Evolutionary conservation across 2,113 vertebrate genomes (phyloP).

Genomic region (Pelobates fuscus): DNA sequence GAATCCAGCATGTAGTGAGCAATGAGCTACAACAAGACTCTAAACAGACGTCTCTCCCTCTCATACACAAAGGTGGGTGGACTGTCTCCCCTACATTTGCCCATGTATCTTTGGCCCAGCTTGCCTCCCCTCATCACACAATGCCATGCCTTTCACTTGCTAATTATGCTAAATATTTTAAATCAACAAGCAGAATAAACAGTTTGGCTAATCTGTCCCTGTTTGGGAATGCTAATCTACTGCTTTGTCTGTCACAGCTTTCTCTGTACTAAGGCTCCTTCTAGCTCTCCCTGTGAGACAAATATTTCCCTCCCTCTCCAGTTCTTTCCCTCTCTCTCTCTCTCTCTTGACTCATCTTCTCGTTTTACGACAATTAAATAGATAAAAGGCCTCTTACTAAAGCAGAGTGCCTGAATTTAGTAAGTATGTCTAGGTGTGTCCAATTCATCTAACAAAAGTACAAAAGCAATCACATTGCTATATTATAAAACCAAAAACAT

Average conservation of each 20-base stretch:
- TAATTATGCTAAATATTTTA: conserved; percentile 80
- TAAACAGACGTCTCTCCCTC: background rate
- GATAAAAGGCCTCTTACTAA: too few species aligned
- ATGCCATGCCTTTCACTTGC: conserved; percentile 70
- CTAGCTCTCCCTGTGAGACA: background rate
- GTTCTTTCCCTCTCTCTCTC: background rate
- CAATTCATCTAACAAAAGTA: too few species aligned
- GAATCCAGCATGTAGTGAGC: background rate
- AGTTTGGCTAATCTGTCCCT: conserved; percentile 58
- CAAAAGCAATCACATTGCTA: too few species aligned
- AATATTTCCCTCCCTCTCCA: conserved; percentile 3
- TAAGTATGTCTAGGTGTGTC: too few species aligned
- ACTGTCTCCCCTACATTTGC: conserved; percentile 16
- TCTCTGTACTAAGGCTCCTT: conserved; percentile 18
- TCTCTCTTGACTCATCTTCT: conserved; percentile 11
- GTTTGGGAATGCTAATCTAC: conserved; percentile 68
- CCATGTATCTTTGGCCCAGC: conserved; percentile 8
- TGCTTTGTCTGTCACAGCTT: conserved; percentile 61
- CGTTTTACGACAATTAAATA: background rate
- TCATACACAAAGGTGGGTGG: conserved; percentile 9
- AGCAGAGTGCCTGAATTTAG: too few species aligned
- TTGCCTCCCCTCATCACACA: conserved; percentile 26
- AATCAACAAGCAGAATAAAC: conserved; percentile 70
- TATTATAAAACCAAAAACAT: too few species aligned
- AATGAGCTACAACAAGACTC: background rate